Evolutionary conservation across 1,140 invertebrate species (phyloP), one percentile per base, ranked within the genome.

Genomic region (Helicoverpa zea): DNA sequence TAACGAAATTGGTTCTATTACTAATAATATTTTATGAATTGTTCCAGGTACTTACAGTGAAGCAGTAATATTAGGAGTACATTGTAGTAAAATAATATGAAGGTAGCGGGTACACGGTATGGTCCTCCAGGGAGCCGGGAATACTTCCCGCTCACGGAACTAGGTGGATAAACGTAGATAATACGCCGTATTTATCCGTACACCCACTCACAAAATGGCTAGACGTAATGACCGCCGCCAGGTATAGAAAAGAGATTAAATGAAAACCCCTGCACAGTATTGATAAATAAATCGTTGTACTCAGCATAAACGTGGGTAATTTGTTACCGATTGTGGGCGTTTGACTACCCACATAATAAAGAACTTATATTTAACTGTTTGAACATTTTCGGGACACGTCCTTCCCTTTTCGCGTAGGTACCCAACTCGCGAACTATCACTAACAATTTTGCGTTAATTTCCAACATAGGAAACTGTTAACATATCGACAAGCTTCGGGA

Each of bases 11-110:
- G 2, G 29, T 12, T 11, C 11, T 14, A 61, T 13, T 13, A 49
- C 35, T 66, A 49, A 68, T 4, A 18, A 66, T 18, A 11, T 16
- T 49, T 49, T 68, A 23, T 68, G 4, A 18, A 49, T 68, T 68
- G 64, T 68, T 68, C 1, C 64, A 68, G 64, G 64, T 68, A 68
- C 64, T 49, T 16, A 23, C n/a, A 13, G 16, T 11, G 10, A 49
- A 13, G 18, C 43, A 49, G 64, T 49, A 68, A 68, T 68, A 68
- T 49, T 16, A 49, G 16, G 18, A 68, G 16, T 68, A 49, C 64
- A 68, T 68, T 43, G 47, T 23, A 68, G 16, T 49, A 49, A 68
- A 68, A 49, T 18, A 12, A 68, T 49, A 23, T 49, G 43, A 66
- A 47, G 61, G 63, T 66, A 49, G 43, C 64, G 35, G 35, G 35